Conservation (phyloP, 1,140 invertebrate genomes). For the Nebria ingens region DNA sequence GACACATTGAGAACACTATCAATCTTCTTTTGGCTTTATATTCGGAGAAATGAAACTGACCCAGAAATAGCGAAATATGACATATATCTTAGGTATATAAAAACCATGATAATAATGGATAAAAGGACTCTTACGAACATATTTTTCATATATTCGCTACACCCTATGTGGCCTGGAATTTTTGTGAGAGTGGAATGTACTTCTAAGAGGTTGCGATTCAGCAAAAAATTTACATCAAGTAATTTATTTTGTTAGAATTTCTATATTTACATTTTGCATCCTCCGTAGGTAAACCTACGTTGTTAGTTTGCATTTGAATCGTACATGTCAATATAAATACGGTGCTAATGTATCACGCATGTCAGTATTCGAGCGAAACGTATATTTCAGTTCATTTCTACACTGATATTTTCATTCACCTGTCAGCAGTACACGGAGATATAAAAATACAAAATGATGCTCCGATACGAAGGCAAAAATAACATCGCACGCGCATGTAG, state of each 20-base stretch:
- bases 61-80: not conserved
- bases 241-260: too few species aligned
- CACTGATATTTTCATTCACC: constrained; percentile 3
- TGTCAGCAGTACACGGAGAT: too few species aligned
- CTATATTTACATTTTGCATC: too few species aligned
- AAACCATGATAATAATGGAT: not conserved
- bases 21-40: not conserved
- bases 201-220: too few species aligned
- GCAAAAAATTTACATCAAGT: too few species aligned
- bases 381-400: constrained; percentile 3
- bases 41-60: not conserved
- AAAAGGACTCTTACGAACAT: not conserved
- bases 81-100: not conserved
- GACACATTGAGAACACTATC: not conserved
- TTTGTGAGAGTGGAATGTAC: too few species aligned
- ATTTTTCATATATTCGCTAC: too few species aligned
- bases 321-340: not conserved
- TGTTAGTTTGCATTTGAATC: not conserved
- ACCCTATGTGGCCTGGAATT: too few species aligned
- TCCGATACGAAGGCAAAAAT: not conserved
- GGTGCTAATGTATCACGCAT: not conserved
- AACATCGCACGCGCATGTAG: too few species aligned
- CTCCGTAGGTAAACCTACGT: too few species aligned
- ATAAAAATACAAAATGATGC: not conserved
- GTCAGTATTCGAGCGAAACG: not conserved